Evolutionary conservation across 1,140 invertebrate species (phyloP), one percentile per base, ranked within the genome.

Genomic region (Oryctes rhinoceros): DNA sequence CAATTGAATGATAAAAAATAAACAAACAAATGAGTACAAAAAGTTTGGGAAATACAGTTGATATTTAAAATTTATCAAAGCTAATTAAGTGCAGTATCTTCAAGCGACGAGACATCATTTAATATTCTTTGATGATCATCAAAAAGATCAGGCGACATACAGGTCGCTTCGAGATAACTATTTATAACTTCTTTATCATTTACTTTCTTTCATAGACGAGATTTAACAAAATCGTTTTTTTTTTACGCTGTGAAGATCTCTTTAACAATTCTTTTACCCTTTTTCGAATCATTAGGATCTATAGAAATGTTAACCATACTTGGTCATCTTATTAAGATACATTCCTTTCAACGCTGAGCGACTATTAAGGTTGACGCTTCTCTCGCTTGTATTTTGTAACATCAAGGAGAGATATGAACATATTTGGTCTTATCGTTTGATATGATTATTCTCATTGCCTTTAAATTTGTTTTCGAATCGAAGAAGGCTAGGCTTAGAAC

Each of bases 321-420:
- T 37, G 30, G 30, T 39, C 75, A 76, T 76, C 75, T 44, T 24
- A 39, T 9, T 30, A 76, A 15, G 44, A 76, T 76, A 24, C 20
- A 76, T 24, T 76, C 15, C 18, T 76, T 76, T 53, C 48, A 53
- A 44, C 75, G 75, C 15, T 76, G 13, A 10, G 48, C 18, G 3
- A 76, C 48, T 15, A 6, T 47, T 48, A 48, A 76, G 18, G 2
- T 24, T 53, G 18, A 44, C 7, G 75, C 75, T 18, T 76, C 39
- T 30, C 18, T 18, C 4, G 75, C 75, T 47, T 76, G 75, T 9
- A 5, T 76, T 48, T 76, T 15, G 75, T 39, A 47, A 76, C 30
- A 11, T 44, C 4, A 76, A 76, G 1, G 35, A 39, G 75, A 20
- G 39, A 9, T 48, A 4, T 48, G 48, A 47, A 76, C 39, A 44